Base-by-base conservation (phyloP, 2,888 invertebrate genomes). In the Lasioglossum calceatum region DNA sequence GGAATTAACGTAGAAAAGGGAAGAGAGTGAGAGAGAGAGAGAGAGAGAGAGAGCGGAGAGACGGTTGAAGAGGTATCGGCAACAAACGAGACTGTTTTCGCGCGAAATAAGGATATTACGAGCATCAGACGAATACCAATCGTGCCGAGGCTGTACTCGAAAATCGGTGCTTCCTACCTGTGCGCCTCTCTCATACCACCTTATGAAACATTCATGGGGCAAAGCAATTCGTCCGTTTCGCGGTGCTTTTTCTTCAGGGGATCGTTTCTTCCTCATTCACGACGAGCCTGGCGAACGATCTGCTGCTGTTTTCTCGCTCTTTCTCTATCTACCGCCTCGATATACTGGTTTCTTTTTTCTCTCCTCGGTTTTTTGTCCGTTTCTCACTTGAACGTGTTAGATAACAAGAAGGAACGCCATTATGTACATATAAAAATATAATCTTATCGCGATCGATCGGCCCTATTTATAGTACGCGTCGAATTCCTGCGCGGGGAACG, bases 381-480 rank as follows among this genome's bases (percentile, higher is more conserved):
- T 90, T 81, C 27, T 88, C 87, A 88, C 90, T 93, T 91, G 90
- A 70, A 70, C 39, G 70, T 67, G 50, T 74, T 36, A 93, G 93
- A 93, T 94, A 94, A 95, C 94, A 93, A 94, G 93, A 92, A 94
- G 92, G 92, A 94, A 94, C 92, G 92, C 91, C 93, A 87, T 95
- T 64, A 95, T 94, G 92, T 94, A 94, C 94, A 94, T 94, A 94
- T 93, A 94, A 95, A 95, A 95, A 95, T 95, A 94, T 94, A 85
- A 94, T 93, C 92, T 93, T 93, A 93, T 92, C 90, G 89, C 88
- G 91, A 93, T 89, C 89, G 92, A 92, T 93, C 90, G 87, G 82
- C 84, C 87, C 87, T 93, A 91, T 92, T 85, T 91, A 89, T 92
- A 89, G 88, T 89, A 91, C 70, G 39, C 39, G 39, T 42, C 39